Evolutionary conservation across 2,113 vertebrate genomes (phyloP), one percentile per base, ranked within the genome.

Genomic region (Nansenia antarctica): DNA sequence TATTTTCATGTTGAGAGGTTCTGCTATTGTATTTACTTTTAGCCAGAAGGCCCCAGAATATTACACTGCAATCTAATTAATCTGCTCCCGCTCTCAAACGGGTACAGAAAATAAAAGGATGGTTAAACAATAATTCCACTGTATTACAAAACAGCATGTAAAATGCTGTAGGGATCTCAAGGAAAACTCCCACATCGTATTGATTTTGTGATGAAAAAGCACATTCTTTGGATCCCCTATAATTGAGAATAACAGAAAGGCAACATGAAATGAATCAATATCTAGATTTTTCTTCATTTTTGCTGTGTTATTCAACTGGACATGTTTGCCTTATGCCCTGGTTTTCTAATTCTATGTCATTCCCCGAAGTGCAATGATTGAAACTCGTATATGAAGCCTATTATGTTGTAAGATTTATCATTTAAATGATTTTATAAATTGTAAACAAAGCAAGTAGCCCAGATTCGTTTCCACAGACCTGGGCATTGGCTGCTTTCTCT

Each of bases 161-260:
- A 80, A 82, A 85, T 78, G 72, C 82, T 81, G 55, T 37, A 72
- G 69, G 80, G 74, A 85, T 86, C 76, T 78, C 74, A 59, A 72
- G 75, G 69, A 86, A 85, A 90, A 86, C 83, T 81, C 86, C 80
- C 73, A 76, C 89, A 76, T 72, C 14, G 60, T 88, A 90, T 92
- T 86, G 91, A 90, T 91, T 90, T 88, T 85, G 42, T 82, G 78
- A 89, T 83, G 83, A 89, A 86, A 87, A 68, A 88, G 87, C 87
- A 86, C 84, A 84, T 85, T 86, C 77, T 63, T 78, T 68, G 86
- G 79, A 85, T 80, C 73, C 79, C 65, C 65, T 77, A 59, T 87
- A 89, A 91, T 89, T 86, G 87, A 86, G 83, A 89, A 88, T 84
- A 89, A 87, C 85, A 85, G 82, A 81, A 69, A 82, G 76, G 78